phyloP scores from a whole-genome alignment of 1,140 invertebrate genomes.

The Anthonomus grandis region DNA sequence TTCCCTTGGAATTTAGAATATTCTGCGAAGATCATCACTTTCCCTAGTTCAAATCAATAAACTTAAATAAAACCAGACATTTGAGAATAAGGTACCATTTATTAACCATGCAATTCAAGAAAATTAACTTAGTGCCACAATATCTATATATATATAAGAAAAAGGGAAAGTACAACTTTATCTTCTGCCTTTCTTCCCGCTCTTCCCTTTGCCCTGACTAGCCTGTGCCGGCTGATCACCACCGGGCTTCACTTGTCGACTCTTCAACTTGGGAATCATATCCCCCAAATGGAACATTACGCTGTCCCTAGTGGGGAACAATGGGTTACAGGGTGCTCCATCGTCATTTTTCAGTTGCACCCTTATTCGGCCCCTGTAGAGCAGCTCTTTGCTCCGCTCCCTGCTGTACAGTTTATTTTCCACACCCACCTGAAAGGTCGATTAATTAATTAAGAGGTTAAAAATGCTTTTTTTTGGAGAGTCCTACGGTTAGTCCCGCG shows the following conservation, averaged over 20 bases:
- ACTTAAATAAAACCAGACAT: too few relatives aligned
- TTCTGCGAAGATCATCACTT: too few relatives aligned
- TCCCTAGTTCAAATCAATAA: too few relatives aligned
- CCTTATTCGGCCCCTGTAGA: conserved; percentile 80
- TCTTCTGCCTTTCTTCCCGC: conserved; percentile 44
- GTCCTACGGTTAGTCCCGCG: conserved; percentile 65
- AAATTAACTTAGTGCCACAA: too few relatives aligned
- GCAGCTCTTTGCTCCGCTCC: conserved; percentile 84
- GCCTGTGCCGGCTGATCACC: conserved; percentile 32
- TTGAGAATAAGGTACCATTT: too few relatives aligned
- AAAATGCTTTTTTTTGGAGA: not conserved
- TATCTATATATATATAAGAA: too few relatives aligned
- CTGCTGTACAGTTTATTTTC: conserved; percentile 94
- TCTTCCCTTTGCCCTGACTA: conserved; percentile 32
- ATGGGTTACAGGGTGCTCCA: conserved; percentile 68
- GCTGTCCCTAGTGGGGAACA: conserved; percentile 75
- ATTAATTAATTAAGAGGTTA: not conserved
- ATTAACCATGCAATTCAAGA: too few relatives aligned
- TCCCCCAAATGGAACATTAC: conserved; percentile 74
- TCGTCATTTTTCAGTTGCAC: conserved; percentile 93
- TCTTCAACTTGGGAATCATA: conserved; percentile 91
- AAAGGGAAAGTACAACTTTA: too few relatives aligned
- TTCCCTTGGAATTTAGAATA: too few relatives aligned
- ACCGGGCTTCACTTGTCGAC: conserved; percentile 54
- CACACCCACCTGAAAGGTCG: conserved; percentile 61